Evolutionary conservation across 2,888 invertebrate genomes (phyloP).

Genomic region (Thumatha senex): DNA sequence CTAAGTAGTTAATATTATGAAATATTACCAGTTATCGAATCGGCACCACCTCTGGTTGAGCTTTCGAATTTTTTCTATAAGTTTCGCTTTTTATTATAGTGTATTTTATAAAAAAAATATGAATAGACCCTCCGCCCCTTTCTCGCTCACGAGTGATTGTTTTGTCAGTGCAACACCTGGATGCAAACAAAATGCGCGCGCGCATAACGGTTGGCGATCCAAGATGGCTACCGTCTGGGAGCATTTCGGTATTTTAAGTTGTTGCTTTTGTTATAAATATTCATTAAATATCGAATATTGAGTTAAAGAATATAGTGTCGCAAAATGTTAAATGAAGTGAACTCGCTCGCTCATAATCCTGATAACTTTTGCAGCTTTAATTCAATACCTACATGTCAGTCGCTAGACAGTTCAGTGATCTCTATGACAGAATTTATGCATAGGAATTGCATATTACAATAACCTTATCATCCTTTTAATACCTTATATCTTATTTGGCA

Average conservation of each 20-base stretch:
- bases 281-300: too few relatives aligned
- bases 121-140: constrained; percentile 76
- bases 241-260: constrained; percentile 35
- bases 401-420: too few relatives aligned
- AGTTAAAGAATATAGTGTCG: too few relatives aligned
- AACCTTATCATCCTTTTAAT: too few relatives aligned
- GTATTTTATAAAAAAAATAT: constrained; percentile 68
- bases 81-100: constrained; percentile 67
- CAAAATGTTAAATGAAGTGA: too few relatives aligned
- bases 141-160: constrained; percentile 75
- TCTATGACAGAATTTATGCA: too few relatives aligned
- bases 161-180: constrained; percentile 82
- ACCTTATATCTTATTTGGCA: too few relatives aligned
- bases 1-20: constrained; percentile 79
- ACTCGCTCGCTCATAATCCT: too few relatives aligned
- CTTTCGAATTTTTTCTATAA: constrained; percentile 48
- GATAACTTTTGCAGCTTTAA: too few relatives aligned
- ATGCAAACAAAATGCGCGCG: constrained; percentile 70
- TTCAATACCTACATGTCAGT: too few relatives aligned
- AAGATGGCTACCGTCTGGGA: constrained; percentile 57
- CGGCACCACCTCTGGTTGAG: constrained; percentile 45
- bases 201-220: constrained; percentile 62
- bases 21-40: constrained; percentile 71
- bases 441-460: too few relatives aligned
- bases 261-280: constrained; percentile 8